Evolutionary conservation across 2,888 invertebrate genomes (phyloP), one percentile per base, ranked within the genome.

Genomic region (Eilema griseolum): DNA sequence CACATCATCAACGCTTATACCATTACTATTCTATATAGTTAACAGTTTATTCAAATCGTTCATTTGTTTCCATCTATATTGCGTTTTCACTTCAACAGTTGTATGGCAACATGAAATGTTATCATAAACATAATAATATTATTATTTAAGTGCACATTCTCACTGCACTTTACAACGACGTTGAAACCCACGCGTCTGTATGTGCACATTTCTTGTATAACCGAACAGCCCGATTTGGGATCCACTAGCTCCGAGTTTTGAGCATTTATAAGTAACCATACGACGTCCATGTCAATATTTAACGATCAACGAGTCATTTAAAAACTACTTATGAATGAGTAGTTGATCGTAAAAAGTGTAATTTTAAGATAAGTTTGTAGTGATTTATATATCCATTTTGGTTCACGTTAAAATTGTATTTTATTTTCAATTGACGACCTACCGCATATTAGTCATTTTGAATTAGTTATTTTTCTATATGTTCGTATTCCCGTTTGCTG

Each of bases 71-170:
- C 23, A 33, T 61, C 23, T 41, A 14, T 24, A 61, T 66, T 52
- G 24, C 61, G 24, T 23, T 62, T 67, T 67, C 67, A 10, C 46
- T 24, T 33, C 24, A 33, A 61, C 33, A 62, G 24, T 31, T n/a
- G 56, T 60, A 69, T 52, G 46, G 64, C 11, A 59, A 64, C 59
- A 64, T 56, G 61, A 41, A 68, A 28, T 65, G 52, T 33, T 28
- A 52, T 52, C n/a, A 71, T 71, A 56, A 66, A 23, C 31, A 31
- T 57, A 56, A 56, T 61, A 37, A 56, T 61, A 70, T 66, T 70
- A 66, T 61, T 66, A 60, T 66, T 65, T 26, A 61, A 37, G 28
- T 66, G 66, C 37, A 65, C 33, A 70, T 61, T 26, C 33, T 66
- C 37, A 66, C n/a, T 61, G 61, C 52, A 52, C 26, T 69, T 70